A percentile compares a stretch with the other conserved stretches of the same genome.
These are phyloP conservation scores for Chrysolina americana DNA, from an alignment of 2,888 invertebrate genomes.

Conservation along the genomic window DNA sequence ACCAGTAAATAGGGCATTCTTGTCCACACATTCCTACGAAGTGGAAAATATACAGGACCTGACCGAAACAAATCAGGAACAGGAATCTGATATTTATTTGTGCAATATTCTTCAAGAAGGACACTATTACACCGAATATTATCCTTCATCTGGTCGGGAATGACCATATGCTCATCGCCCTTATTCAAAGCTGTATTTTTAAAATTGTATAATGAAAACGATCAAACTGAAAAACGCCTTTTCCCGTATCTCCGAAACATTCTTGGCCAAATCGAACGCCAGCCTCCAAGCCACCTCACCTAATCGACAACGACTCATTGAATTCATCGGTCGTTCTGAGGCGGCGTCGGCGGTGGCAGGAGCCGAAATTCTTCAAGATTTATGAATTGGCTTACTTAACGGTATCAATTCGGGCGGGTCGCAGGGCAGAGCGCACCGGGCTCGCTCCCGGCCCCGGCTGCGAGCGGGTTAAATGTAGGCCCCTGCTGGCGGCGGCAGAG, in stretches of 20 bases:
- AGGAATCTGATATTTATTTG: too few relatives aligned
- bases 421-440: slow-evolving; percentile 32
- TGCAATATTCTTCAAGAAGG: too few relatives aligned
- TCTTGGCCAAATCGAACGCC: not conserved
- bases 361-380: slow-evolving; percentile 62
- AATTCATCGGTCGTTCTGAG: slow-evolving; percentile 55
- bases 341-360: slow-evolving; percentile 31
- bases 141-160: too few relatives aligned
- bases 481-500: slow-evolving; percentile 48
- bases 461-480: slow-evolving; percentile 59
- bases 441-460: slow-evolving; percentile 5
- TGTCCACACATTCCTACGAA: too few relatives aligned
- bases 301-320: slow-evolving; percentile 46
- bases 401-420: slow-evolving; percentile 60
- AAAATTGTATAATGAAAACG: too few relatives aligned
- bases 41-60: too few relatives aligned
- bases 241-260: not conserved
- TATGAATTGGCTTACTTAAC: slow-evolving; percentile 64
- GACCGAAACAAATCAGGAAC: too few relatives aligned
- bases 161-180: too few relatives aligned
- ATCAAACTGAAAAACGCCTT: too few relatives aligned
- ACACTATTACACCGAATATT: too few relatives aligned
- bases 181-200: too few relatives aligned
- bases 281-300: not conserved
- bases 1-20: too few relatives aligned